phyloP scores from a whole-genome alignment of 1,140 invertebrate species.

The Orchestia grillus region DNA sequence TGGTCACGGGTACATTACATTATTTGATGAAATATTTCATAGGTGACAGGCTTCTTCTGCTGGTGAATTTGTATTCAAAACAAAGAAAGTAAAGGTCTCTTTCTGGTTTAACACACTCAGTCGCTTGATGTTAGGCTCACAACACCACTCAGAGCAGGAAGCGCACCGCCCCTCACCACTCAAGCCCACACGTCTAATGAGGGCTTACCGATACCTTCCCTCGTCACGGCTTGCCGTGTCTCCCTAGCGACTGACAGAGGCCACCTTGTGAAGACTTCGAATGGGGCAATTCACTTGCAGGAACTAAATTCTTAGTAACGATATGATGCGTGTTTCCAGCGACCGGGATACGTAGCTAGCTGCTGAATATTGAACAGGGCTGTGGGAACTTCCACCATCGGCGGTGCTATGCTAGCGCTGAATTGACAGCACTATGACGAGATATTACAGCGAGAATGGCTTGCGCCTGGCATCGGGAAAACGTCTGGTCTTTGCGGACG shows the following conservation, averaged over 20 bases:
- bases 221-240: background rate
- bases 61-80: background rate
- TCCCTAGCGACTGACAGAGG: background rate
- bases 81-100: background rate
- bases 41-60: background rate
- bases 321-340: background rate
- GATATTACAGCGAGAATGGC: background rate
- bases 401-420: background rate
- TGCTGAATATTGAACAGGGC: background rate
- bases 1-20: background rate
- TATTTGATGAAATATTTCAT: background rate
- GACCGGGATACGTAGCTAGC: background rate
- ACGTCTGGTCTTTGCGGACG: background rate
- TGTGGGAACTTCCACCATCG: background rate
- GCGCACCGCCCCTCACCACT: background rate
- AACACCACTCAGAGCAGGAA: background rate
- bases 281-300: no score
- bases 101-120: background rate
- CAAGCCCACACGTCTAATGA: background rate
- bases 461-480: no score
- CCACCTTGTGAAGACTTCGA: background rate
- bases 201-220: background rate
- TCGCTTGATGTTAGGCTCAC: background rate
- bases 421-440: background rate
- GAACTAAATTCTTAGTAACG: background rate